Conservation (phyloP, 1,140 invertebrate species). For the Hestina assimilis region DNA sequence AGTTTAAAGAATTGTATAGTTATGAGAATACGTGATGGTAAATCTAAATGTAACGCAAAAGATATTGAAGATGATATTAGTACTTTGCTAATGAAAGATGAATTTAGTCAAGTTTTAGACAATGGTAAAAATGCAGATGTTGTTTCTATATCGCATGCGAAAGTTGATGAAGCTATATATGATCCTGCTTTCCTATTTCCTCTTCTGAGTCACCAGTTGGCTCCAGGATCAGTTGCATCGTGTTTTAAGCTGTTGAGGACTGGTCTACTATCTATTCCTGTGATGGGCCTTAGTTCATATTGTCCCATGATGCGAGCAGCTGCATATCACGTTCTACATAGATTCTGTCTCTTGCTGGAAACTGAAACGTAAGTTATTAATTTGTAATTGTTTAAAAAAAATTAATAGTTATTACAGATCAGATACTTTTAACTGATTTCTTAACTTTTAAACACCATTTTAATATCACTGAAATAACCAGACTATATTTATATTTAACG, state of each 20-base stretch:
- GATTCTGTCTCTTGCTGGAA: slow-evolving; percentile 84
- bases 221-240: slow-evolving; percentile 82
- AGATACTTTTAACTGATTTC: too few relatives aligned
- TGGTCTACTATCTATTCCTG: slow-evolving; percentile 82
- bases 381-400: too few relatives aligned
- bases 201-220: slow-evolving; percentile 81
- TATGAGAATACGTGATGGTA: slow-evolving; percentile 27
- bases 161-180: slow-evolving; percentile 76
- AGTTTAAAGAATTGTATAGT: slow-evolving; percentile 39
- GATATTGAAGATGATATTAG: slow-evolving; percentile 42
- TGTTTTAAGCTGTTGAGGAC: slow-evolving; percentile 82
- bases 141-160: slow-evolving; percentile 33
- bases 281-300: slow-evolving; percentile 81
- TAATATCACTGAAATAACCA: neutral
- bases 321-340: slow-evolving; percentile 82
- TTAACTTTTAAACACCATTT: too few relatives aligned
- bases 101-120: slow-evolving; percentile 32
- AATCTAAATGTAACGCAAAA: slow-evolving; percentile 31
- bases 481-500: neutral
- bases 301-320: slow-evolving; percentile 80
- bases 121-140: slow-evolving; percentile 38
- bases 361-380: slow-evolving; percentile 78
- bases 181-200: slow-evolving; percentile 87
- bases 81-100: slow-evolving; percentile 39
- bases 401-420: too few relatives aligned